Evolutionary conservation across 1,140 invertebrate species (phyloP), one percentile per base, ranked within the genome.

Genomic region (Ips typographus): DNA sequence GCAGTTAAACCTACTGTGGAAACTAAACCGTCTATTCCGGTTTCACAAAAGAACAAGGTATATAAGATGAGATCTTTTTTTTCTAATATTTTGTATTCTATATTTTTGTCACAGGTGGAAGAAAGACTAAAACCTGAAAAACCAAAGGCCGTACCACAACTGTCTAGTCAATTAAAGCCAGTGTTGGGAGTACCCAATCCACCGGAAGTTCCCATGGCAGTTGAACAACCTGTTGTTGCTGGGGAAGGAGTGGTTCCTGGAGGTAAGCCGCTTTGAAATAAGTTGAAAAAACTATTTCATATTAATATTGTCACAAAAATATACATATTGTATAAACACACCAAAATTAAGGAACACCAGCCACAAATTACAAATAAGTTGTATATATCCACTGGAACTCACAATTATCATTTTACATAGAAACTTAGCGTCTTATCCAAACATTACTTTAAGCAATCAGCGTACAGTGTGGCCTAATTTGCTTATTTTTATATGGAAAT

Each of bases 161-260:
- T 22, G 22, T 22, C 22, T 22, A 22, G 22, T 22, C 6, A 6
- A 3, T 22, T 56, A 6, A 64, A 64, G 51, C 22, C 40, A 1
- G 2, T 8, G 5, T 8, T 37, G 3, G 37, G 47, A 49, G 38
- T 47, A 57, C 41, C 65, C 37, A 49, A 40, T 7, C 2, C 40
- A 5, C 7, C 40, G 40, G 52, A 64, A 42, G 7, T 41, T 52
- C 38, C 62, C 37, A 7, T 64, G 6, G 56, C 58, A 59, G 65
- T 56, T 0, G 71, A 68, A 61, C 59, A 68, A 53, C 66, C 60
- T 41, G 57, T 65, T 2, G 55, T 63, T 42, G 57, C 60, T 51
- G 57, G 57, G 2, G 65, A 68, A 43, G 67, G 60, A 51, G 44
- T 63, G 22, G 8, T 51, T 43, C 51, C 59, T 8, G 59, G 67